A percentile compares a stretch with the other conserved stretches of the same genome.
phyloP scores from a whole-genome alignment of 2,888 invertebrate species.

The Eremobia ochroleuca region DNA sequence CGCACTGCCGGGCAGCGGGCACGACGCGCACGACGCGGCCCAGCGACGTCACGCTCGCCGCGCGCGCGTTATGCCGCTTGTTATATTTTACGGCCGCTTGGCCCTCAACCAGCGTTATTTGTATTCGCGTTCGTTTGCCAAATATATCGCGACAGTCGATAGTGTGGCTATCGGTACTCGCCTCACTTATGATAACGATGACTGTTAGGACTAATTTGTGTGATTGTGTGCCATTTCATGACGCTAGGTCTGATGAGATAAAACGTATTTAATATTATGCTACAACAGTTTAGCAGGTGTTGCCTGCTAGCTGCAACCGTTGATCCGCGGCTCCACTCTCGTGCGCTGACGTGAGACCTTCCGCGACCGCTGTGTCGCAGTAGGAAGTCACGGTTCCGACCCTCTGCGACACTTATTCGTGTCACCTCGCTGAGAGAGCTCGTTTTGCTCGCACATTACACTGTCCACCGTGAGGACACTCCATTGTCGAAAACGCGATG shows the following conservation, averaged over 20 bases:
- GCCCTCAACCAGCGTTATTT: conserved; percentile 60
- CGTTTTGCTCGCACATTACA: conserved; percentile 20
- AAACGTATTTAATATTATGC: neutral
- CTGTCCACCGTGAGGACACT: conserved; percentile 6
- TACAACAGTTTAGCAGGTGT: neutral
- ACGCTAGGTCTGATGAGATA: neutral
- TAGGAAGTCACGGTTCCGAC: too few species aligned
- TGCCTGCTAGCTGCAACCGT: neutral
- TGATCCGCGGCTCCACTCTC: neutral
- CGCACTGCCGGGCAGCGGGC: neutral
- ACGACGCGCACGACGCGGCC: neutral
- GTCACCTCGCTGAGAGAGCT: neutral
- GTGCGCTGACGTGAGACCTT: neutral
- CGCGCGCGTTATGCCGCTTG: conserved; percentile 13
- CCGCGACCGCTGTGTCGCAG: neutral
- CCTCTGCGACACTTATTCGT: neutral
- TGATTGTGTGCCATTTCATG: conserved; percentile 1
- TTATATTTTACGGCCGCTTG: conserved; percentile 49
- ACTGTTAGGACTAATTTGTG: neutral
- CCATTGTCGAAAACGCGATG: conserved; percentile 19
- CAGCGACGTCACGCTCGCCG: neutral
- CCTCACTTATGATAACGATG: neutral
- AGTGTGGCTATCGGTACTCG: conserved; percentile 8
- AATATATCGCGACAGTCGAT: conserved; percentile 23
- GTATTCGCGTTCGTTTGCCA: conserved; percentile 61